Conservation (phyloP, 1,140 invertebrate genomes). For the Drosophila rufa region DNA sequence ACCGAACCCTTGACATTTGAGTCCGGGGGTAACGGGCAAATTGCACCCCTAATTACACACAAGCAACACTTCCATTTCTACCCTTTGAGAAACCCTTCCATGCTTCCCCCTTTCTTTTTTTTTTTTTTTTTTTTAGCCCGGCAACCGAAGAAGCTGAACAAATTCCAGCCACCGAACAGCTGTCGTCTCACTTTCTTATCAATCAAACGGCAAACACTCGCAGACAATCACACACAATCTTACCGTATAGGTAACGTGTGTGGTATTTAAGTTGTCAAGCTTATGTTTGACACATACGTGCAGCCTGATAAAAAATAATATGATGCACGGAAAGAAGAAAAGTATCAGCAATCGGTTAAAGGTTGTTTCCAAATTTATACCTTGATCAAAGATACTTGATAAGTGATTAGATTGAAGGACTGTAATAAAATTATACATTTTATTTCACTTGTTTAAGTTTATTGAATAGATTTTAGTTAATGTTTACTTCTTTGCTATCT, state of each 20-base stretch:
- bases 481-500: too few species aligned
- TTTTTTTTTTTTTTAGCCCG: constrained; percentile 4
- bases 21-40: constrained; percentile 26
- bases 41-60: constrained; percentile 68
- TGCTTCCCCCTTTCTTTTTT: not conserved
- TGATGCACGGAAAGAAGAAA: constrained; percentile 22
- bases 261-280: constrained; percentile 60
- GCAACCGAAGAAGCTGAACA: constrained; percentile 31
- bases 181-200: constrained; percentile 69
- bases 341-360: not conserved
- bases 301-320: constrained; percentile 61
- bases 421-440: not conserved
- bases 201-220: constrained; percentile 62
- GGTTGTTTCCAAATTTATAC: not conserved
- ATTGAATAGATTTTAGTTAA: not conserved
- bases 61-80: constrained; percentile 27
- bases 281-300: constrained; percentile 72
- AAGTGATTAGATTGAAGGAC: constrained; percentile 2
- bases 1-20: constrained; percentile 24
- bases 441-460: not conserved
- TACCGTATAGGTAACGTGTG: constrained; percentile 20
- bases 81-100: constrained; percentile 15
- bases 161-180: constrained; percentile 46
- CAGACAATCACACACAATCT: constrained; percentile 14
- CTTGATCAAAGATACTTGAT: not conserved